These are phyloP conservation scores for chimpanzee (Pan troglodytes) DNA, from an alignment of 2,113 vertebrate species.

Conservation along the genomic window NHGRI_mPanTro3-v2.1_pri NC_072417.2:84805501-84806000, in stretches of 20 bases:
- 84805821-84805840: neutral
- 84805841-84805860: neutral
- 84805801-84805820: neutral
- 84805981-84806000: neutral
- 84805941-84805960: neutral
- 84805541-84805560: neutral
- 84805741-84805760: neutral
- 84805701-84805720: neutral
- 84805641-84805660: neutral
- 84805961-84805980: neutral
- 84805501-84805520: too few species aligned
- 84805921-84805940: neutral
- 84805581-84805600: neutral
- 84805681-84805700: neutral
- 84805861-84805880: neutral
- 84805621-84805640: neutral
- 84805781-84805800: neutral
- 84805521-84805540: neutral
- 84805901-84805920: neutral
- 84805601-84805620: neutral
- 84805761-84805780: neutral
- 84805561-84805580: neutral
- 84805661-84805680: neutral
- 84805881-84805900: neutral
- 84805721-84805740: neutral